These are phyloP conservation scores for Noctuana brunneofusca DNA, from an alignment of 2,888 invertebrate genomes.

Conservation along the genomic window DNA sequence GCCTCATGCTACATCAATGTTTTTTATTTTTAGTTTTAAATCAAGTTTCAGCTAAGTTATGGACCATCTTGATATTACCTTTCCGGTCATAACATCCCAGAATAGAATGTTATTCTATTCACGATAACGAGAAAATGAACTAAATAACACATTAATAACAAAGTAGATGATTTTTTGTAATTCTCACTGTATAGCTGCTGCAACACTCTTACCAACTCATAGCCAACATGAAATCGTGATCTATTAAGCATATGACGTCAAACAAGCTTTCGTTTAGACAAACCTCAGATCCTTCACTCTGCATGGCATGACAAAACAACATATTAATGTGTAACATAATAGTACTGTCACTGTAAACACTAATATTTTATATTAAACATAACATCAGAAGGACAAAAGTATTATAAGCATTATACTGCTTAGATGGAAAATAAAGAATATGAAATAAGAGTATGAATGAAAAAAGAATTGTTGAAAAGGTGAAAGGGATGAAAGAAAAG, in stretches of 20 bases:
- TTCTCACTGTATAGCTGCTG: constrained; percentile 44
- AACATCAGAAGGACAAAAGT: background rate
- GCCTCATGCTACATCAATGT: constrained; percentile 52
- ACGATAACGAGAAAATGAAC: constrained; percentile 35
- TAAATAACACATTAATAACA: constrained; percentile 28
- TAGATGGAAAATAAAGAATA: constrained; percentile 41
- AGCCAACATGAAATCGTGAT: constrained; percentile 38
- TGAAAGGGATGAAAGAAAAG: constrained; percentile 35
- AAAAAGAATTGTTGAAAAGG: constrained; percentile 38
- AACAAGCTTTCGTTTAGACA: constrained; percentile 62
- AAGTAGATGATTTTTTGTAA: constrained; percentile 50
- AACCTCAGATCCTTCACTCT: constrained; percentile 80
- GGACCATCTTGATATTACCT: constrained; percentile 27
- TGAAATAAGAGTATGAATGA: constrained; percentile 44
- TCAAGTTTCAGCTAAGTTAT: constrained; percentile 49
- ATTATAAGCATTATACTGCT: constrained; percentile 52
- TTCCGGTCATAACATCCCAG: constrained; percentile 25
- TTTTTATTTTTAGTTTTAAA: background rate
- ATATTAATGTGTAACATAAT: constrained; percentile 49
- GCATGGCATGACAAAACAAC: constrained; percentile 79
- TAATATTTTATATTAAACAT: constrained; percentile 31
- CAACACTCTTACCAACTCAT: constrained; percentile 29
- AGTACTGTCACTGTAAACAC: constrained; percentile 29
- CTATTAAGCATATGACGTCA: constrained; percentile 38
- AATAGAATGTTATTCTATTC: constrained; percentile 15